Percentiles rank a stretch among this genome's conserved stretches.
Conservation (phyloP, 1,140 invertebrate species). For the Branchinecta lindahli region DNA sequence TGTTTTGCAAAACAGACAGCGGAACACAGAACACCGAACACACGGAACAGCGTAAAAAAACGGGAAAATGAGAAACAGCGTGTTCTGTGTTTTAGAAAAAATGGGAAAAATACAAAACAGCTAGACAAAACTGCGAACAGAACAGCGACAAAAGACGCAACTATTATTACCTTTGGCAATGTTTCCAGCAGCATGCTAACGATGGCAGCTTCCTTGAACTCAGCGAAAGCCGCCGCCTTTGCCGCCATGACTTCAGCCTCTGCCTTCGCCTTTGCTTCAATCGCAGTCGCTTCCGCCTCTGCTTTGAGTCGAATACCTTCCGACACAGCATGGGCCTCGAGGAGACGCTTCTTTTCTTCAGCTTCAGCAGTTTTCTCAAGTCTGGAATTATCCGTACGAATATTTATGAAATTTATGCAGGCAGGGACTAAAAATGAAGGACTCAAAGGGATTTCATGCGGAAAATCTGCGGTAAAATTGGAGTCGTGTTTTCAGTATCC, state of each 20-base stretch:
- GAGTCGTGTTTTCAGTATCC: neutral
- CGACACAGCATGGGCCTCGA: constrained; percentile 87
- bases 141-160: too few species aligned
- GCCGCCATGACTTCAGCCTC: constrained; percentile 92
- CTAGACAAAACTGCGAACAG: too few species aligned
- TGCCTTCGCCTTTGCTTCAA: constrained; percentile 81
- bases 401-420: constrained; percentile 14
- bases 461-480: neutral
- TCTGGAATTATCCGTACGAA: constrained; percentile 33
- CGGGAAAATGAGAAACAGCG: too few species aligned
- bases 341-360: constrained; percentile 59
- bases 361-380: constrained; percentile 87
- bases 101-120: too few species aligned
- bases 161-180: constrained; percentile 66
- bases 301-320: constrained; percentile 65
- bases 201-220: constrained; percentile 91
- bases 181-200: constrained; percentile 92
- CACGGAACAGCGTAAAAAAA: too few species aligned
- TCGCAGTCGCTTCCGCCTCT: constrained; percentile 83
- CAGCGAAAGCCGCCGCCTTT: constrained; percentile 90
- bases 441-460: too few species aligned
- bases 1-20: too few species aligned
- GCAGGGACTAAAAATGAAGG: too few species aligned
- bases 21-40: too few species aligned
- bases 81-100: too few species aligned